phyloP scores from a whole-genome alignment of 1,140 invertebrate species.

The Condylostylus longicornis region DNA sequence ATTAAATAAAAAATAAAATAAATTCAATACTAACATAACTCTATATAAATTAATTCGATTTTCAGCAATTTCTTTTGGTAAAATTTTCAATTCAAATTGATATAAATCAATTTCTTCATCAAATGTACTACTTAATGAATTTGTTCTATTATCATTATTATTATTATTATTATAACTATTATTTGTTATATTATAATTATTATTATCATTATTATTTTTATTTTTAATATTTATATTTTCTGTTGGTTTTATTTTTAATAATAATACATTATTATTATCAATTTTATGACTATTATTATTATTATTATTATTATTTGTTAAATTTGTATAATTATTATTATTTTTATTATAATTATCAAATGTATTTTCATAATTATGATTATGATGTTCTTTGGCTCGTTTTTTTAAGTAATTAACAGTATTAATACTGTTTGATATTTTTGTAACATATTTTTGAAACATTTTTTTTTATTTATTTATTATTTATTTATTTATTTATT shows the following conservation, averaged over 20 bases:
- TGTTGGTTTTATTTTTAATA: background rate
- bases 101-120: background rate
- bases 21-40: background rate
- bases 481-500: background rate
- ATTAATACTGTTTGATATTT: conserved; percentile 4
- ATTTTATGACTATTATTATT: background rate
- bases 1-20: background rate
- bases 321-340: conserved; percentile 7
- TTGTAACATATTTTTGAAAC: conserved; percentile 5
- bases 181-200: background rate
- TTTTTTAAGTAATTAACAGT: conserved; percentile 2
- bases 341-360: too few relatives aligned
- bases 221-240: background rate
- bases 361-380: too few relatives aligned
- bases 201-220: background rate
- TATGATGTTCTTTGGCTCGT: background rate
- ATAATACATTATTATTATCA: too few relatives aligned
- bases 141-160: background rate
- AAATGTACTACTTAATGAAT: background rate
- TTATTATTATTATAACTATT: background rate
- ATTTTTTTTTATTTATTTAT: conserved; percentile 3
- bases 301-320: background rate
- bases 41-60: background rate
- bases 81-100: background rate
- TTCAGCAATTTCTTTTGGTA: background rate